Evolutionary conservation across 2,888 invertebrate genomes (phyloP).

Genomic region (Polydrusus tereticollis): DNA sequence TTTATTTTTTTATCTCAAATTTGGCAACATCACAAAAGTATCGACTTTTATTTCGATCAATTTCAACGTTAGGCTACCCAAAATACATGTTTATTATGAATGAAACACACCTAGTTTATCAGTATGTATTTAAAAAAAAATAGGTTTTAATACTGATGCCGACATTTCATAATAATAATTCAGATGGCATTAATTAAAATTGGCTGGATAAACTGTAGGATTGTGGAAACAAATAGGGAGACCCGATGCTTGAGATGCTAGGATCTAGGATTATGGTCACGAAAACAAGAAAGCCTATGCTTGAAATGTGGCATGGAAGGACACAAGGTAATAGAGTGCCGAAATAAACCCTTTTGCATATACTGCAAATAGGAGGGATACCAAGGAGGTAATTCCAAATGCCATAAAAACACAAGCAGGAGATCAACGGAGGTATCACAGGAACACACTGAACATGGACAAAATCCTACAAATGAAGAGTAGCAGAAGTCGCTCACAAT

Average conservation of each 20-base stretch:
- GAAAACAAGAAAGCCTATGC: neutral
- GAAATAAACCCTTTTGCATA: neutral
- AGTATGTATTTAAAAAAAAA: too few relatives aligned
- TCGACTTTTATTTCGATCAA: neutral
- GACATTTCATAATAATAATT: too few relatives aligned
- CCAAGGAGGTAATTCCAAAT: neutral
- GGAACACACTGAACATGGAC: neutral
- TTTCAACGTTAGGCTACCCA: neutral
- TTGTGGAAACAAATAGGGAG: neutral
- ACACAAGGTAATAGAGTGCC: neutral
- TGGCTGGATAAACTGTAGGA: neutral
- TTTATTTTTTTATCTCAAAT: neutral
- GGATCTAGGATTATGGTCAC: too few relatives aligned
- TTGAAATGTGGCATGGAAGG: neutral
- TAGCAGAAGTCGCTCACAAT: neutral
- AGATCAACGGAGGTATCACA: neutral
- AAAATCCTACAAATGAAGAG: neutral
- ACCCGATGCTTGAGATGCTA: neutral
- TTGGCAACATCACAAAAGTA: neutral
- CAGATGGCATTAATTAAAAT: neutral
- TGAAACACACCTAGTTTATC: too few relatives aligned
- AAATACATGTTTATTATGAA: neutral
- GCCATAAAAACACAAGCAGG: neutral
- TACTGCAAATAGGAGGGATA: neutral
- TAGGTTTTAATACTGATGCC: too few relatives aligned